Percentiles rank a stretch among this genome's conserved stretches.
phyloP scores from a whole-genome alignment of 37 sponge, comb jelly and placozoan species.

The Hexactinellida sp. region DNA sequence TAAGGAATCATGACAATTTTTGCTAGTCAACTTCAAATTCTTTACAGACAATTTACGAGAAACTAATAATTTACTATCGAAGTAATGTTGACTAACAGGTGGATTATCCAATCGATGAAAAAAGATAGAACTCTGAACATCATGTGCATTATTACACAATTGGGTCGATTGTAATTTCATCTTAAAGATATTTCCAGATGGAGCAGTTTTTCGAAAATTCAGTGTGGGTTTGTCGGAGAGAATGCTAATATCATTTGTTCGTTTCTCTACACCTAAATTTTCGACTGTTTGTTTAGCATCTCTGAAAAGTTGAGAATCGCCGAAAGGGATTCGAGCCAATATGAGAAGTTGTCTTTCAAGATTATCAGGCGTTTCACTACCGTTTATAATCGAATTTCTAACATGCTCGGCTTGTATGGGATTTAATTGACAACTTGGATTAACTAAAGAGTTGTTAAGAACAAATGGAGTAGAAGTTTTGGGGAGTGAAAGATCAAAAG shows the following conservation, averaged over 20 bases:
- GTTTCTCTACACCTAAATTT: neutral
- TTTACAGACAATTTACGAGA: neutral
- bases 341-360: conserved; percentile 57
- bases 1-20: too few species aligned
- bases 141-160: neutral
- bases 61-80: neutral
- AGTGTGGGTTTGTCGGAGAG: too few species aligned
- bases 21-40: neutral
- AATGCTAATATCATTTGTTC: too few species aligned
- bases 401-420: neutral
- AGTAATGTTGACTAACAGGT: neutral
- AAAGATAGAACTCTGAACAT: neutral
- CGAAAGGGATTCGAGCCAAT: conserved; percentile 62
- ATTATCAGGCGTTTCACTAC: neutral
- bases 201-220: too few species aligned
- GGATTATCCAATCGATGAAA: neutral
- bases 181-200: neutral
- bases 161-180: neutral
- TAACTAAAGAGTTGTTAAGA: neutral
- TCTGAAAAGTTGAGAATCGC: conserved; percentile 85
- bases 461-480: neutral
- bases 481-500: neutral
- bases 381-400: neutral
- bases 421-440: neutral
- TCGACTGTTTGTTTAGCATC: conserved; percentile 27